Evolutionary conservation across 2,113 vertebrate species (phyloP).

Genomic region (Epinephelus fuscoguttatus): DNA sequence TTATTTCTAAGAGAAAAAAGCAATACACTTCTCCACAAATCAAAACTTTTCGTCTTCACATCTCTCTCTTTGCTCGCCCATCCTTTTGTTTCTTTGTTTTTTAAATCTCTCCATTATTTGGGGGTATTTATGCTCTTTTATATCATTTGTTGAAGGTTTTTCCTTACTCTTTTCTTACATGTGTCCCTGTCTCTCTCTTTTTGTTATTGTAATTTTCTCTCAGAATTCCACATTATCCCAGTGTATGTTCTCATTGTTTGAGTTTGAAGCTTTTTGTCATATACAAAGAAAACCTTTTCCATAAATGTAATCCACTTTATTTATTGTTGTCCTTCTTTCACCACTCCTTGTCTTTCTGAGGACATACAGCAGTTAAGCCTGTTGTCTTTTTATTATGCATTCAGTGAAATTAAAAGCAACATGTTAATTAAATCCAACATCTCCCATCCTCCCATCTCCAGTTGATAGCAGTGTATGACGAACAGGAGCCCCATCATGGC

Average conservation of each 20-base stretch:
- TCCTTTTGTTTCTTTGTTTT: background rate
- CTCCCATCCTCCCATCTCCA: slow-evolving; percentile 72
- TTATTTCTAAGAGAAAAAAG: background rate
- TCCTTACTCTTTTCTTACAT: background rate
- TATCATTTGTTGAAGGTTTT: background rate
- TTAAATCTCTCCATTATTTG: background rate
- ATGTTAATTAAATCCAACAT: background rate
- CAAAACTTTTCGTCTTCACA: background rate
- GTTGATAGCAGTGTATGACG: slow-evolving; percentile 96
- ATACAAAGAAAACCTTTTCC: background rate
- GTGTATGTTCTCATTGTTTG: background rate
- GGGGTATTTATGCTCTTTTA: background rate
- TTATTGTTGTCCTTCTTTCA: too few species aligned
- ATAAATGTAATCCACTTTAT: background rate
- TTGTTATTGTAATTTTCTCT: background rate
- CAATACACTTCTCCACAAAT: background rate
- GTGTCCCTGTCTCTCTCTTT: background rate
- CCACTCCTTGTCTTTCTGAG: background rate
- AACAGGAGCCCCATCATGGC: slow-evolving; percentile 97
- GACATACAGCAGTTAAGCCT: background rate
- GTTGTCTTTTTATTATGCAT: background rate
- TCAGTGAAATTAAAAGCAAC: background rate
- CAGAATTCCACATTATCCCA: background rate
- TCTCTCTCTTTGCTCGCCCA: background rate
- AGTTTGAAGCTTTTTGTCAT: background rate